Conservation (phyloP, 2,797 vertebrate genomes). For the Pogoniulus pusillus region DNA sequence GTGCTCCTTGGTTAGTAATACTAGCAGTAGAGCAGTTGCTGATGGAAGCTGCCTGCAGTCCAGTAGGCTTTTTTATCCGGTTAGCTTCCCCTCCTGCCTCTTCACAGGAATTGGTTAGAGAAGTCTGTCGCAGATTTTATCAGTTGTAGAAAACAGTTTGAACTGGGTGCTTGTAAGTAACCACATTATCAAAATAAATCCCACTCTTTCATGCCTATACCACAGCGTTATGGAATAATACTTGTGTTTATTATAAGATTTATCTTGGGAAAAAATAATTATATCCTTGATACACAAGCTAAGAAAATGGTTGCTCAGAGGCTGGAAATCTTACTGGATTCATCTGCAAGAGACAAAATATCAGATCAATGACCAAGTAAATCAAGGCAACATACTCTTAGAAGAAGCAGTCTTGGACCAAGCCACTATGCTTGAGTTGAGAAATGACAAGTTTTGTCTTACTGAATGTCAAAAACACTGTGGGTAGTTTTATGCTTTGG, state of each 20-base stretch:
- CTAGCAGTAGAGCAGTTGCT: background rate
- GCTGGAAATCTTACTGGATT: background rate
- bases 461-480: background rate
- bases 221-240: background rate
- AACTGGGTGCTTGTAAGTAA: background rate
- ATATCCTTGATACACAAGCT: background rate
- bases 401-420: background rate
- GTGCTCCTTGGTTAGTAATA: background rate
- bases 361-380: background rate
- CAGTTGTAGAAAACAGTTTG: background rate
- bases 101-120: background rate
- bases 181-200: background rate
- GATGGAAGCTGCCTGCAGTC: background rate
- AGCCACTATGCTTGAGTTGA: background rate
- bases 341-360: background rate
- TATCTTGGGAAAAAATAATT: background rate
- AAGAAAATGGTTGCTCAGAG: background rate
- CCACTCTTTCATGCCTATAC: background rate
- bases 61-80: background rate
- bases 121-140: background rate
- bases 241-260: background rate
- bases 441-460: background rate
- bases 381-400: background rate
- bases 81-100: background rate
- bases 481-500: background rate